A percentile compares a stretch with the other conserved stretches of the same genome.
Evolutionary conservation across 2,797 vertebrate species (phyloP).

Genomic region (Pseudochirops corinnae): DNA sequence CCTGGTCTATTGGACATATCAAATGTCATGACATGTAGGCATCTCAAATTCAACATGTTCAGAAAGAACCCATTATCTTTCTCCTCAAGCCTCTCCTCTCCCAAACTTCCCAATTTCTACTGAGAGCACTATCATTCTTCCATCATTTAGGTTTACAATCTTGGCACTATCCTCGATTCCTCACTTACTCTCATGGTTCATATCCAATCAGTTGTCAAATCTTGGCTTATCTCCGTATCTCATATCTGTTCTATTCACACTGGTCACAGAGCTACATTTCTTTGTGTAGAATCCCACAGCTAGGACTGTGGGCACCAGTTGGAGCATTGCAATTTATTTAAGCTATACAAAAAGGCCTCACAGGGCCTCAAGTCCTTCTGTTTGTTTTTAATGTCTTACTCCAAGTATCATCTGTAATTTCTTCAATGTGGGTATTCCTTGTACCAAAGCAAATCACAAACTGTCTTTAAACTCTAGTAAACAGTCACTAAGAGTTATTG

Average conservation of each 20-base stretch:
- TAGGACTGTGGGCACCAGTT: not conserved
- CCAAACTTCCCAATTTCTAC: not conserved
- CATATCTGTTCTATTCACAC: not conserved
- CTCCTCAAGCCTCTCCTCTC: not conserved
- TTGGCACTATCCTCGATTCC: not conserved
- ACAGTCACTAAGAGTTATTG: not conserved
- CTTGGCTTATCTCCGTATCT: not conserved
- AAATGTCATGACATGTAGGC: not conserved
- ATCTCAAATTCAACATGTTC: not conserved
- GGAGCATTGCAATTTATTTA: not conserved
- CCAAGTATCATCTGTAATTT: not conserved
- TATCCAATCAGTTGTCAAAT: not conserved
- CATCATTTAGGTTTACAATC: not conserved
- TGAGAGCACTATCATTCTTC: not conserved
- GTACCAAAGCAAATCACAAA: not conserved
- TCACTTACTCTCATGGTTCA: not conserved
- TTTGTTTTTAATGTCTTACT: not conserved
- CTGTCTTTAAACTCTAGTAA: not conserved
- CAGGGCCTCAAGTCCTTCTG: not conserved
- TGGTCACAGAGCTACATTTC: not conserved
- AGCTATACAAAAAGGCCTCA: not conserved
- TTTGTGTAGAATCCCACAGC: not conserved
- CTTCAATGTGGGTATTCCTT: not conserved
- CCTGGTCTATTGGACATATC: not conserved
- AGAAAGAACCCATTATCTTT: not conserved